Evolutionary conservation across 2,797 vertebrate species (phyloP).

Genomic region (Glossophaga mutica): DNA sequence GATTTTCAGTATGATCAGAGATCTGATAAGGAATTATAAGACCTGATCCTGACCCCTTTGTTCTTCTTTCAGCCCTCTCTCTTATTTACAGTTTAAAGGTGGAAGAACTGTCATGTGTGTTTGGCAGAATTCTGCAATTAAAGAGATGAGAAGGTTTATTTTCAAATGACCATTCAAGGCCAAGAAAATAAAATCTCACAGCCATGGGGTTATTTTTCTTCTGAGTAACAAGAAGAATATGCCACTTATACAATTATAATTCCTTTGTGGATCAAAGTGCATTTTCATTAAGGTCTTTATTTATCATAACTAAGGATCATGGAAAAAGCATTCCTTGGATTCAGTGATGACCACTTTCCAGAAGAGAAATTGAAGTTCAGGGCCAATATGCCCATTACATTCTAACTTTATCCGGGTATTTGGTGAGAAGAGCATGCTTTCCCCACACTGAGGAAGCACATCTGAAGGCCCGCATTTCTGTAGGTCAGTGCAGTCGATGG

Average conservation of each 20-base stretch:
- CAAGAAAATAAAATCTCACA: neutral
- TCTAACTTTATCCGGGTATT: neutral
- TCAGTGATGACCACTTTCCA: neutral
- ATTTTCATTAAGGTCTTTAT: neutral
- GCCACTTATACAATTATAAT: neutral
- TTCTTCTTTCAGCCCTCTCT: neutral
- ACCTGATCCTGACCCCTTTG: neutral
- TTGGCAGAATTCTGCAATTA: neutral
- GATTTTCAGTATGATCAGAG: neutral
- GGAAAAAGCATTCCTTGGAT: neutral
- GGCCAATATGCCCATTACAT: neutral
- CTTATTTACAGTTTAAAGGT: neutral
- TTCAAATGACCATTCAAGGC: neutral
- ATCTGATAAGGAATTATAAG: neutral
- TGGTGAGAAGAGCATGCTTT: neutral
- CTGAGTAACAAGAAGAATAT: neutral
- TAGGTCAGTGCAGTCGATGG: neutral
- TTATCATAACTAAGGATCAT: neutral
- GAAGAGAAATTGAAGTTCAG: neutral
- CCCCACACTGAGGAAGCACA: neutral
- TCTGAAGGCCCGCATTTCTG: neutral
- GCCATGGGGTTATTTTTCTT: neutral
- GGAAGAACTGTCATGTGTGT: neutral
- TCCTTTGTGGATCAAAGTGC: neutral
- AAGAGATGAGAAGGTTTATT: neutral